Percentiles rank a stretch among this genome's conserved stretches.
phyloP scores from a whole-genome alignment of 2,888 invertebrate genomes.

The Hecatera dysodea region DNA sequence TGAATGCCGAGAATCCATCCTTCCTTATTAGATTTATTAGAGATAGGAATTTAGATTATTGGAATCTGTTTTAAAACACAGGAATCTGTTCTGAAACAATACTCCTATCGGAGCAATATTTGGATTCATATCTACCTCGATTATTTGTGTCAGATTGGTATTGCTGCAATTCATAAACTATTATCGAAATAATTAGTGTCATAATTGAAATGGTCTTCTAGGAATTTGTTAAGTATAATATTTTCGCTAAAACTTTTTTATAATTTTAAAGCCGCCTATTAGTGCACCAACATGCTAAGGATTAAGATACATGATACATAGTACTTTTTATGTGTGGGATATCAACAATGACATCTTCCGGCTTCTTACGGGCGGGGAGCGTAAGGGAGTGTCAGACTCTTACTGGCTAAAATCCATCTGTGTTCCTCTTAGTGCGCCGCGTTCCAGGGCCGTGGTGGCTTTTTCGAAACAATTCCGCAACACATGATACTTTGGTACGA shows the following conservation, averaged over 20 bases:
- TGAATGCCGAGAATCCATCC: not conserved
- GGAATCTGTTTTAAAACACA: slow-evolving; percentile 4
- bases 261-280: not conserved
- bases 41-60: not conserved
- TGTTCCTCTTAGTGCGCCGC: no score
- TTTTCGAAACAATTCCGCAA: no score
- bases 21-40: not conserved
- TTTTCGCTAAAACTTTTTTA: slow-evolving; percentile 1
- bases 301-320: not conserved
- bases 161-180: not conserved
- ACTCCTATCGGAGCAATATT: slow-evolving; percentile 11
- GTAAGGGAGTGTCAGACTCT: no score
- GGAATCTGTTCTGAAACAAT: not conserved
- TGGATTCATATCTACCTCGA: not conserved
- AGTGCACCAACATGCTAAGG: not conserved
- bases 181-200: not conserved
- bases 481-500: no score
- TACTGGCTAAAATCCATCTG: no score
- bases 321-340: no score
- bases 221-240: slow-evolving; percentile 10
- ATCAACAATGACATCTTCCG: no score
- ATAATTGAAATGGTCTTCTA: not conserved
- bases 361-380: no score
- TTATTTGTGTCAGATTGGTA: slow-evolving; percentile 9
- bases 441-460: no score